A percentile compares a stretch with the other conserved stretches of the same genome.
phyloP scores from a whole-genome alignment of 2,888 invertebrate species.

The Phalera bucephala region DNA sequence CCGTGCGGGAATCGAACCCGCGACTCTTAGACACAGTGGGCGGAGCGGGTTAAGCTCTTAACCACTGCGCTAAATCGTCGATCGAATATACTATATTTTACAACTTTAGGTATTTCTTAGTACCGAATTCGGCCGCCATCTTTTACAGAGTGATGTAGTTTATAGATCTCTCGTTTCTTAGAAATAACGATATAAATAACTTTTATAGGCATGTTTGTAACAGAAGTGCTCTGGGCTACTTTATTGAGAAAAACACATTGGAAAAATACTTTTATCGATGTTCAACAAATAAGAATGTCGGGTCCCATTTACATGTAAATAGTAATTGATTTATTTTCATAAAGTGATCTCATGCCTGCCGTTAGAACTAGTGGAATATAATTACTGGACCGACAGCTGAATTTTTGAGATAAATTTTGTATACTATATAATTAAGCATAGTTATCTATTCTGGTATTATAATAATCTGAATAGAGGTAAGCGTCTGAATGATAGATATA shows the following conservation, averaged over 20 bases:
- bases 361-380: neutral
- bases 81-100: no score
- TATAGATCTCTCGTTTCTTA: slow-evolving; percentile 22
- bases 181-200: slow-evolving; percentile 21
- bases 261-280: neutral
- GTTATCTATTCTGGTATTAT: no score
- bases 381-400: no score
- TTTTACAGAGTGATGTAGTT: slow-evolving; percentile 5
- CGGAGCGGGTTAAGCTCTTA: no score
- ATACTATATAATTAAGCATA: no score
- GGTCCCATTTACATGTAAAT: neutral
- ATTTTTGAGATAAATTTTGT: no score
- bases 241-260: slow-evolving; percentile 11
- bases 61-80: no score
- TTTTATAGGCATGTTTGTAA: slow-evolving; percentile 20
- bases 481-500: no score
- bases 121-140: neutral
- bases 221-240: slow-evolving; percentile 8
- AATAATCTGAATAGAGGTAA: no score
- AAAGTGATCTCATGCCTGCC: neutral
- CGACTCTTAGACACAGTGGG: no score
- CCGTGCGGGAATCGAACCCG: no score
- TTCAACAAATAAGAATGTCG: neutral
- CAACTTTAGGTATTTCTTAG: neutral
- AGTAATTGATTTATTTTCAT: neutral